phyloP scores from a whole-genome alignment of 2,888 invertebrate species.

The Meghimatium bilineatum region DNA sequence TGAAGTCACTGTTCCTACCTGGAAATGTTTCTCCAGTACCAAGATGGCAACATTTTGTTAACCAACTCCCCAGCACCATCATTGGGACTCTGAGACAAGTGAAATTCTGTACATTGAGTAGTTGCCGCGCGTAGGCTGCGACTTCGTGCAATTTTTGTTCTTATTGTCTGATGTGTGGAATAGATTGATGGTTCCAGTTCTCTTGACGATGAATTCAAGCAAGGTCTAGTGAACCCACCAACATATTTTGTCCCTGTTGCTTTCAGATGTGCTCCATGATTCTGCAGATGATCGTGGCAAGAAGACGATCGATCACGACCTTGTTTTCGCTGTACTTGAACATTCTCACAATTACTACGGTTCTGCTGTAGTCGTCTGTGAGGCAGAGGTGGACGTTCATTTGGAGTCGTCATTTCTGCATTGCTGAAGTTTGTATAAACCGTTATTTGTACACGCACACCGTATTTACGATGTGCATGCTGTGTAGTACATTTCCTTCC shows the following conservation, averaged over 20 bases:
- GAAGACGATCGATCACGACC: too few species aligned
- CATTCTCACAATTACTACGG: not conserved
- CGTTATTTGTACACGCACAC: too few species aligned
- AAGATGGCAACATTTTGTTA: constrained; percentile 3
- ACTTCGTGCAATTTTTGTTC: not conserved
- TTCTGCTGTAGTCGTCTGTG: not conserved
- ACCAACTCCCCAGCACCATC: not conserved
- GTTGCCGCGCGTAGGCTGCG: not conserved
- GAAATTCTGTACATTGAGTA: not conserved
- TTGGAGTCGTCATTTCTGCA: not conserved
- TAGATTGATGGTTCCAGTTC: not conserved
- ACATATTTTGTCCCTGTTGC: too few species aligned
- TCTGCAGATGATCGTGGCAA: not conserved
- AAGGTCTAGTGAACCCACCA: too few species aligned
- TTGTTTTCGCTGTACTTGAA: not conserved
- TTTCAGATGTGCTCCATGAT: too few species aligned
- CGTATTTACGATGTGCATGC: too few species aligned
- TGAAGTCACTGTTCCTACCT: not conserved
- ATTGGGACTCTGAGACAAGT: not conserved
- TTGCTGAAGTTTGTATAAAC: too few species aligned
- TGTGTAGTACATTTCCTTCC: too few species aligned
- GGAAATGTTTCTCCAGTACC: constrained; percentile 42
- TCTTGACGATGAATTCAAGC: not conserved
- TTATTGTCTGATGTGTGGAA: not conserved
- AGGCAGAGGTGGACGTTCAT: not conserved